Evolutionary conservation across 2,797 vertebrate genomes (phyloP), one percentile per base, ranked within the genome.

Genomic region (Sebastiscus albofasciatus): DNA sequence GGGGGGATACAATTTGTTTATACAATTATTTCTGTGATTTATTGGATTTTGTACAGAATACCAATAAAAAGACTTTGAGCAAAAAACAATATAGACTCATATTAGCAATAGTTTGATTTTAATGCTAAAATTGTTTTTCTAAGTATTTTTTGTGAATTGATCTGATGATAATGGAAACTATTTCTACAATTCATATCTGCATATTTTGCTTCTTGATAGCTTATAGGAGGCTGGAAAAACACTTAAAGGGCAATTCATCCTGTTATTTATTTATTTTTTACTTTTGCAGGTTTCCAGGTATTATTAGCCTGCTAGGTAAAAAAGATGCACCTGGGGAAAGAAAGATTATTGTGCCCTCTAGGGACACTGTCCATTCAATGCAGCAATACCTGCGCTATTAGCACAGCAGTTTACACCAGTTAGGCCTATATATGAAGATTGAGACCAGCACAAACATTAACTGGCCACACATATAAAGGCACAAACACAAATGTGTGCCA

Each of bases 281-380:
- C 4, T 8, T 14, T 6, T 61, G 27, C 31, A 67, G n/a, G 2
- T 18, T 39, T 52, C 26, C 9, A 56, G 2, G 2, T 24, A 56
- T 52, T 3, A 55, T 2, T 3, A 24, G 24, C 2, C n/a, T 68
- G 26, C 42, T 26, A 14, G 3, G 4, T 66, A 27, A 59, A 42
- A 85, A 77, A 6, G 1, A 31, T 54, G n/a, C 12, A n/a, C 6
- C 20, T 42, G 2, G 2, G 2, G 26, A 33, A 49, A 62, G 5
- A 29, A 49, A 18, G 31, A 39, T 39, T 65, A 70, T 54, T 78
- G 33, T 83, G 87, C 89, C 91, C 83, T 66, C 91, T 92, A 85
- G 83, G 6, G 91, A 77, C 46, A 77, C 4, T 73, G 16, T 34
- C 1, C 22, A 13, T 49, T 58, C 26, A 90, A 65, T 87, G 74